Conservation (phyloP, 1,140 invertebrate species). For the Caenorhabditis elegans region DNA sequence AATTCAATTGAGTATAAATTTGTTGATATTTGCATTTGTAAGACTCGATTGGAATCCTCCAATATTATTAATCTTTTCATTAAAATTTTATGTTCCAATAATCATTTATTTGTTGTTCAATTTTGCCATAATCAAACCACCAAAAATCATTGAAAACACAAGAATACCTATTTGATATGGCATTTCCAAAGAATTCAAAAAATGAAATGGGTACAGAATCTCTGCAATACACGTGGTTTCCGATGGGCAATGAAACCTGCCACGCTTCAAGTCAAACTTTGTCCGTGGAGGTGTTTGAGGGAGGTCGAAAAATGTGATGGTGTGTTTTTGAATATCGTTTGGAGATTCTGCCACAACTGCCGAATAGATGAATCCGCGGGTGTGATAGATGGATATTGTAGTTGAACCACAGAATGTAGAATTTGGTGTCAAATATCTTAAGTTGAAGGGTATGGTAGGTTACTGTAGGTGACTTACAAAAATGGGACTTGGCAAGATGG, state of each 20-base stretch:
- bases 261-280: neutral
- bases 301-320: neutral
- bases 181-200: neutral
- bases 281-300: neutral
- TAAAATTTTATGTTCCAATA: no score
- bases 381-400: neutral
- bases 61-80: no score
- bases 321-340: neutral
- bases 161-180: constrained; percentile 14
- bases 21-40: no score
- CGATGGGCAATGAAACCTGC: constrained; percentile 23
- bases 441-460: neutral
- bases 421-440: neutral
- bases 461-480: neutral
- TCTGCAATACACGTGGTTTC: neutral
- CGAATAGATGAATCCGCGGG: neutral
- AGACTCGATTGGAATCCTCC: no score
- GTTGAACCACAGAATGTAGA: neutral
- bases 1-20: no score
- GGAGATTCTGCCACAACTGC: neutral
- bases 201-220: constrained; percentile 12
- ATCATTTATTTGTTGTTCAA: neutral
- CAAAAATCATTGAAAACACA: neutral
- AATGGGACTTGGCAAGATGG: neutral
- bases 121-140: neutral